Percentiles rank a stretch among this genome's conserved stretches.
Conservation (phyloP, 2,797 vertebrate species). For the Glossophaga mutica region DNA sequence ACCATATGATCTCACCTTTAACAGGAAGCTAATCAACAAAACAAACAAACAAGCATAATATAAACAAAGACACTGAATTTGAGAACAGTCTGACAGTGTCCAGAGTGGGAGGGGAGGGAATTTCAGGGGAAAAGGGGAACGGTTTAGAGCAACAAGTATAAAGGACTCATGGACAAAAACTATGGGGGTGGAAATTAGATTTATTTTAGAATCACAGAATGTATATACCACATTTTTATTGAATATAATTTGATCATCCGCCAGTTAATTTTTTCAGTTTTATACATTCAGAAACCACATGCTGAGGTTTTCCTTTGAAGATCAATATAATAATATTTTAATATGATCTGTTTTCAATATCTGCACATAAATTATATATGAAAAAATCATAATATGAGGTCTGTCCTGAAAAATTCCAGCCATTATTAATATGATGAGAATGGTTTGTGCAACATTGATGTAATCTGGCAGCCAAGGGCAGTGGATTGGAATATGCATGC, state of each 20-base stretch:
- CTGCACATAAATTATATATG: not conserved
- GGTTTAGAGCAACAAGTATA: too few relatives aligned
- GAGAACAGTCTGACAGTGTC: too few relatives aligned
- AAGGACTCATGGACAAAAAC: too few relatives aligned
- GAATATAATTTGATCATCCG: not conserved
- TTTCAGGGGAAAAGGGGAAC: too few relatives aligned
- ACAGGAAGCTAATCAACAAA: too few relatives aligned
- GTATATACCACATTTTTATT: not conserved
- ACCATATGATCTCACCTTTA: too few relatives aligned
- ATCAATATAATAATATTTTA: conserved; percentile 1
- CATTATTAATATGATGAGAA: not conserved
- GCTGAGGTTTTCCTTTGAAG: not conserved
- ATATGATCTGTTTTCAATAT: not conserved
- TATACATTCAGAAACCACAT: conserved; percentile 27
- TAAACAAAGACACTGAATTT: too few relatives aligned
- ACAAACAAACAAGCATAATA: too few relatives aligned
- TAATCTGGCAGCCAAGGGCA: not conserved
- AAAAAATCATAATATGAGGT: not conserved
- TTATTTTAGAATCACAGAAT: conserved; percentile 38
- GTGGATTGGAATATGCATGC: not conserved
- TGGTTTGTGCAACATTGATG: not conserved
- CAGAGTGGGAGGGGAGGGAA: too few relatives aligned
- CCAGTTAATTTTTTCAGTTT: conserved; percentile 22
- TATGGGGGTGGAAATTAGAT: too few relatives aligned
- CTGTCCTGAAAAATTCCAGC: not conserved